Base-by-base conservation (phyloP, 2,888 invertebrate genomes). In the Pristionchus entomophagus region DNA sequence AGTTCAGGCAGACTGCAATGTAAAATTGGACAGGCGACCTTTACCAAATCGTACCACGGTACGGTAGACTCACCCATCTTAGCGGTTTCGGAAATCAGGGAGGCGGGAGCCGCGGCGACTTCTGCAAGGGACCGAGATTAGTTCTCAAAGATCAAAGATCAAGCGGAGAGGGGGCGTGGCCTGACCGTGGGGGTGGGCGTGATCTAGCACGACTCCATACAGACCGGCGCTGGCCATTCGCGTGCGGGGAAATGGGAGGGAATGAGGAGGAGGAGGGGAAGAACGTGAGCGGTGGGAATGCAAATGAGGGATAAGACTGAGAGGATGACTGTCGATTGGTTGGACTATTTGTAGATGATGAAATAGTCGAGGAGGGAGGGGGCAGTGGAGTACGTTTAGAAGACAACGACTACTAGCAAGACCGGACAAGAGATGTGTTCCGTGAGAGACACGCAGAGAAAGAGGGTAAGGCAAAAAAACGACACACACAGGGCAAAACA, bases 1-100 rank as follows among this genome's bases (percentile, higher is more conserved):
- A 89, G 51, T 88, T 89, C 17, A 87, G 85, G 65, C 87, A 87
- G 51, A 85, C 83, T 87, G 35, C 26, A 83, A 62, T 1, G n/a
- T n/a, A n/a, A n/a, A n/a, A n/a, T n/a, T n/a, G n/a, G n/a, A n/a
- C n/a, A 26, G 14, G 29, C 45, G 41, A 41, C 32, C n/a, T 80
- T 80, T 29, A 29, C 19, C 1, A 80, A 51, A 32, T 26, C 22
- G 45, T n/a, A 26, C 29, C 41, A 5, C 51, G n/a, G n/a, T n/a
- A 2, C 38, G 26, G 4, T 41, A 80, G 51, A 51, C 69, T 69
- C 69, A 69, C 69, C 69, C 69, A 69, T 69, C 69, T 41, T 69
- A 17, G 69, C 38, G n/a, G 38, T 69, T 38, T 69, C 69, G 38
- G 69, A 17, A 12, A 32, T 17, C 17, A 69, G 22, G 10, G 41